Evolutionary conservation across 2,888 invertebrate genomes (phyloP).

Genomic region (Gari tellinella): DNA sequence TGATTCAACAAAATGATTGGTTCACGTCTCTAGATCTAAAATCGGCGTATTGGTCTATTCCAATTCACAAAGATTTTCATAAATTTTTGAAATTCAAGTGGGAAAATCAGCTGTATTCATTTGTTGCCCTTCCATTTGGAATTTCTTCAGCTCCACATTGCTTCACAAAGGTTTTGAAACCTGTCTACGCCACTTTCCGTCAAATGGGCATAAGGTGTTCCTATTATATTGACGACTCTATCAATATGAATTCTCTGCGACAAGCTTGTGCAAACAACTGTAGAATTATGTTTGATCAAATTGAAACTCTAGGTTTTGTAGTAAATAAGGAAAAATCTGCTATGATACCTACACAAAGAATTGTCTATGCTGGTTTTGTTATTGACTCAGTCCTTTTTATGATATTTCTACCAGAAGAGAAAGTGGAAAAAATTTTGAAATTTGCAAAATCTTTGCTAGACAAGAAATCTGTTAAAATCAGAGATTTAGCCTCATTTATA

Average conservation of each 20-base stretch:
- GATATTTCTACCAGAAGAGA: slow-evolving; percentile 1
- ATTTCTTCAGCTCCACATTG: slow-evolving; percentile 33
- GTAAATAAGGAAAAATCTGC: slow-evolving; percentile 23
- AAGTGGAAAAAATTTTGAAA: slow-evolving; percentile 1
- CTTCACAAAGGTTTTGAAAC: slow-evolving; percentile 44
- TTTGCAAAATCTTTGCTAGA: neutral
- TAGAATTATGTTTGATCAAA: slow-evolving; percentile 2
- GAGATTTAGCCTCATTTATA: neutral
- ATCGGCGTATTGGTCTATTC: slow-evolving; percentile 41
- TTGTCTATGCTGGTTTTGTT: slow-evolving; percentile 17
- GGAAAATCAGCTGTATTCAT: slow-evolving; percentile 28
- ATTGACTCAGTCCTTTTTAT: slow-evolving; percentile 12
- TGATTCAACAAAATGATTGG: slow-evolving; percentile 13
- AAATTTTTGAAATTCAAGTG: slow-evolving; percentile 41
- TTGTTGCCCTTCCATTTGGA: slow-evolving; percentile 37
- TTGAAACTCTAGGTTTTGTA: slow-evolving; percentile 11
- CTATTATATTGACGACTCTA: slow-evolving; percentile 38
- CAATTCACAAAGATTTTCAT: slow-evolving; percentile 18
- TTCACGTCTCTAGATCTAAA: slow-evolving; percentile 40
- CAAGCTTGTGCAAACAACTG: slow-evolving; percentile 10
- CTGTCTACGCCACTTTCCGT: slow-evolving; percentile 30
- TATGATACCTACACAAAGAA: slow-evolving; percentile 11
- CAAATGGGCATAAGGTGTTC: slow-evolving; percentile 28
- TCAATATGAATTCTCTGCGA: neutral
- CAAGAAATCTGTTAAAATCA: neutral